Conservation (phyloP, 53 echinoderm and acorn worm genomes). For the Echinarachnius parma region DNA sequence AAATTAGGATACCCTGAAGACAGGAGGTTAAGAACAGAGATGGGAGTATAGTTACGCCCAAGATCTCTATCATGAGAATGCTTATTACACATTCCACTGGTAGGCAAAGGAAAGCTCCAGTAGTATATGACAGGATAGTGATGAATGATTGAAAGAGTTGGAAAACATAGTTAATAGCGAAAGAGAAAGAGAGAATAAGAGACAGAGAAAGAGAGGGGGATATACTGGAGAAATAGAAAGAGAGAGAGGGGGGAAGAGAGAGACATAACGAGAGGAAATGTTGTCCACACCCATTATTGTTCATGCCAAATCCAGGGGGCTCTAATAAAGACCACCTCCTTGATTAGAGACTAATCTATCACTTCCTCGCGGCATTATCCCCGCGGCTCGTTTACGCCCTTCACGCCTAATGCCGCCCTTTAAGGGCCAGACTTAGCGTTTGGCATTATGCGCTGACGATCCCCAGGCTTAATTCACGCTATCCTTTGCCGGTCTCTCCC, state of each 20-base stretch:
- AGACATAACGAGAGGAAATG: slow-evolving; percentile 11
- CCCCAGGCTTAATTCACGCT: neutral
- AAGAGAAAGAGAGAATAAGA: neutral
- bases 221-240: neutral
- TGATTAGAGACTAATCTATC: slow-evolving; percentile 46
- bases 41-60: too few relatives aligned
- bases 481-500: neutral
- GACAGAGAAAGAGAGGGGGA: neutral
- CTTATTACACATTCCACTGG: too few relatives aligned
- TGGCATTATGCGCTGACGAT: slow-evolving; percentile 25
- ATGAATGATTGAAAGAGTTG: neutral
- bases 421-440: slow-evolving; percentile 21
- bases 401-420: slow-evolving; percentile 27
- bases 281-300: slow-evolving; percentile 39
- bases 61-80: too few relatives aligned
- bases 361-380: slow-evolving; percentile 31
- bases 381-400: slow-evolving; percentile 36
- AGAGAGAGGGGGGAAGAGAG: neutral
- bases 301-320: slow-evolving; percentile 41
- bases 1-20: too few relatives aligned
- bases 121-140: too few relatives aligned
- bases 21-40: too few relatives aligned
- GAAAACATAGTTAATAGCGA: neutral
- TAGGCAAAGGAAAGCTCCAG: too few relatives aligned
- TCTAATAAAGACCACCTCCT: slow-evolving; percentile 39